Percentiles rank a stretch among this genome's conserved stretches.
These are phyloP conservation scores for Drosophila ustulata DNA, from an alignment of 2,888 invertebrate species.

Conservation along the genomic window DNA sequence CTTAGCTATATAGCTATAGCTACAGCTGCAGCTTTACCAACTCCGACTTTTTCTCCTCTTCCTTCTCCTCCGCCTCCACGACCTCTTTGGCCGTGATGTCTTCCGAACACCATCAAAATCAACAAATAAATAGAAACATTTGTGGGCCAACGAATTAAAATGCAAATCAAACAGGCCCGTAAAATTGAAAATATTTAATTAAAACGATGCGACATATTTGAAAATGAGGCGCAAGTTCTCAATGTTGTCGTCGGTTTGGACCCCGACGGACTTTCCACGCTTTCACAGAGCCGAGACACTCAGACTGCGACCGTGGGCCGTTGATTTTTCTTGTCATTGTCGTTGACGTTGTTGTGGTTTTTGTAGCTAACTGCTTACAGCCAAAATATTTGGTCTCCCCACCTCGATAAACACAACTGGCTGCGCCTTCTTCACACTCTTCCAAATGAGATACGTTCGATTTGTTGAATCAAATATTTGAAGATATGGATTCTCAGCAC, in stretches of 20 bases:
- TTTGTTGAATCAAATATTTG: neutral
- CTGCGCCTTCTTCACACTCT: constrained; percentile 25
- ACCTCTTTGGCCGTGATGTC: constrained; percentile 5
- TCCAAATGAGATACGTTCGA: neutral
- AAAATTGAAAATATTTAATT: constrained; percentile 81
- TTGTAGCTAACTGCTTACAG: constrained; percentile 47
- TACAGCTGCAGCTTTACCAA: constrained; percentile 14
- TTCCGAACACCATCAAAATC: constrained; percentile 40
- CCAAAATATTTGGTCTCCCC: constrained; percentile 65
- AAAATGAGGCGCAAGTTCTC: constrained; percentile 50
- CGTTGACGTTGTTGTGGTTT: constrained; percentile 19
- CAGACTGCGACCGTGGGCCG: constrained; percentile 38
- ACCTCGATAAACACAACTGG: constrained; percentile 14
- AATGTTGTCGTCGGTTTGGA: constrained; percentile 13
- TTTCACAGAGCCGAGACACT: constrained; percentile 41
- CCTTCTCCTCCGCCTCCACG: constrained; percentile 2
- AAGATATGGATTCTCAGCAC: neutral
- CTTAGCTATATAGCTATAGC: constrained; percentile 8
- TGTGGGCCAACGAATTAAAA: constrained; percentile 71
- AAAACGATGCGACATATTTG: constrained; percentile 73
- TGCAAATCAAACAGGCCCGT: constrained; percentile 79
- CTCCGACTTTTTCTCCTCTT: constrained; percentile 4
- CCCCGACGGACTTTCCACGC: constrained; percentile 55
- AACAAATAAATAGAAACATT: constrained; percentile 77
- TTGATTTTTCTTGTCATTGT: constrained; percentile 31